Base-by-base conservation (phyloP, 2,113 vertebrate genomes). In the cattle (Bos taurus) region DNA sequence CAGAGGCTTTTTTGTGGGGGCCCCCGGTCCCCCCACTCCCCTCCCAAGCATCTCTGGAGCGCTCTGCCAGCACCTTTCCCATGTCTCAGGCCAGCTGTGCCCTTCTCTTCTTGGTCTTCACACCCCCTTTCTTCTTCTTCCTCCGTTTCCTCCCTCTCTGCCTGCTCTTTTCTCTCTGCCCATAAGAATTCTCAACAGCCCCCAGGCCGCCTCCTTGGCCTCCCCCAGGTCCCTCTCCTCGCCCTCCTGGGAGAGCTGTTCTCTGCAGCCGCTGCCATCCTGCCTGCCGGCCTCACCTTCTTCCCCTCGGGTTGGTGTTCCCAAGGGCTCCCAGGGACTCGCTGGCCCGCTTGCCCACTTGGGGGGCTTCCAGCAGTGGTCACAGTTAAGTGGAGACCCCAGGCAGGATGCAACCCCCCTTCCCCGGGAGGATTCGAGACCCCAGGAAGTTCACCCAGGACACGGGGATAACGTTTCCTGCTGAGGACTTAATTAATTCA, bases 401-500 rank as follows among this genome's bases (percentile, higher is more conserved):
- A 21, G 83, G 77, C 87, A 62, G 87, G 54, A 94, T 60, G 91
- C 33, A 23, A 36, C 64, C 54, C 3, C 2, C 50, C 50, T 71
- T 77, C 43, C 28, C 78, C 0, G 0, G 89, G 81, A 90, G 40
- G 4, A 0, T 36, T 86, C 1, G 9, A 60, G 89, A 88, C 74
- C 81, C 90, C 23, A 9, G 16, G 12, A 93, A 36, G 52, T 77
- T 97, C 52, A 82, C 40, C 78, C 78, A 87, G 96, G 98, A 92
- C 71, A 59, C 0, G 2, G 88, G 71, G 94, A 97, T 95, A 81
- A 57, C 54, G 91, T 97, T 93, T 93, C 95, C 60, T 13, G 12
- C 89, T 19, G 67, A 94, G 95, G 60, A 85, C 62, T 92, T 96
- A 93, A 94, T 96, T 88, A 91, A 86, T 95, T 93, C 82, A 90